A percentile compares a stretch with the other conserved stretches of the same genome.
These are phyloP conservation scores for Caenorhabditis sulstoni DNA, from an alignment of 2,888 invertebrate species.

Conservation along the genomic window DNA sequence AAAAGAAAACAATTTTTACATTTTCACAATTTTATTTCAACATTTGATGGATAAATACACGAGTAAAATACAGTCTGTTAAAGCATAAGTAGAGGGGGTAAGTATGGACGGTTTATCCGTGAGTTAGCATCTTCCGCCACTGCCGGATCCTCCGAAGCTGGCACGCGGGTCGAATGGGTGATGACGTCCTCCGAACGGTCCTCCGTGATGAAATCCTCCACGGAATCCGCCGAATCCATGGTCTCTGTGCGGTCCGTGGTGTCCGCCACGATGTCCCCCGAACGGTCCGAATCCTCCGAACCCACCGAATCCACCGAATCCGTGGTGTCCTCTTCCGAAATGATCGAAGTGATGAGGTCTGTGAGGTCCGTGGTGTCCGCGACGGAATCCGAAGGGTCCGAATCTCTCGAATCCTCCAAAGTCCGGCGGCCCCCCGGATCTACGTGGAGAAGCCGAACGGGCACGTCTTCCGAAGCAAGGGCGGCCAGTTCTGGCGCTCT, in stretches of 20 bases:
- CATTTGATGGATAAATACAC: too few species aligned
- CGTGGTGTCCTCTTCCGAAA: neutral
- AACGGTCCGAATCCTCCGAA: constrained; percentile 19
- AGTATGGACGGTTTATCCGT: neutral
- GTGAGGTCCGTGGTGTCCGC: neutral
- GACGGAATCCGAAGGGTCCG: constrained; percentile 11
- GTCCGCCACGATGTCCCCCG: constrained; percentile 4
- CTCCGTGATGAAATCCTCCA: constrained; percentile 22
- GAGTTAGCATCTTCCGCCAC: neutral
- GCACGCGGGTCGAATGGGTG: constrained; percentile 16
- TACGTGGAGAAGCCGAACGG: constrained; percentile 27
- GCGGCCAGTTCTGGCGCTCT: constrained; percentile 6
- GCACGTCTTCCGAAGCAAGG: constrained; percentile 34
- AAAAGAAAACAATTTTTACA: too few species aligned
- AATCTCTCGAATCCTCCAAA: constrained; percentile 12
- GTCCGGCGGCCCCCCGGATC: neutral
- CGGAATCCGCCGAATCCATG: constrained; percentile 8
- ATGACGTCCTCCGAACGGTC: constrained; percentile 11
- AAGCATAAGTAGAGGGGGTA: neutral
- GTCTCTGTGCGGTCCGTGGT: constrained; percentile 6
- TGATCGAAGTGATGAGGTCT: neutral
- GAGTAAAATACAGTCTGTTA: neutral
- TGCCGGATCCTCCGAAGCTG: constrained; percentile 2
- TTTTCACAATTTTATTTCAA: too few species aligned
- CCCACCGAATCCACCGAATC: constrained; percentile 1